Percentiles rank a stretch among this genome's conserved stretches.
phyloP scores from a whole-genome alignment of 1,140 invertebrate species.

The Paralvinella palmiformis region DNA sequence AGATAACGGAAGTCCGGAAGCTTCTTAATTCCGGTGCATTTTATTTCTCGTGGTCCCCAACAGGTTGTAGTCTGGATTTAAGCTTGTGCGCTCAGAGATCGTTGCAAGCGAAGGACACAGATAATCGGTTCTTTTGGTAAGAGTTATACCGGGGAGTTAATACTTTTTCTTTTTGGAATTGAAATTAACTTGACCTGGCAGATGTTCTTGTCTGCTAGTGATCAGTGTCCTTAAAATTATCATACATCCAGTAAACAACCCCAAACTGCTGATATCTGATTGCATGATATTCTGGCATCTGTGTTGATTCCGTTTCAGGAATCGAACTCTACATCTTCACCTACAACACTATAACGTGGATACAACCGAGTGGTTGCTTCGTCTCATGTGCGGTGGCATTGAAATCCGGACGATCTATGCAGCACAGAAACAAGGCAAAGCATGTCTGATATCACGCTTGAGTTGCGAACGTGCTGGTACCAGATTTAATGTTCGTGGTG shows the following conservation, averaged over 20 bases:
- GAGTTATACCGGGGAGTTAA: constrained; percentile 5
- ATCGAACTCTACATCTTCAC: constrained; percentile 88
- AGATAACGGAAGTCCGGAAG: constrained; percentile 75
- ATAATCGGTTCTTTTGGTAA: constrained; percentile 93
- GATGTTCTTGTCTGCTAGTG: no score
- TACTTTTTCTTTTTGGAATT: no score
- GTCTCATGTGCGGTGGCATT: constrained; percentile 91
- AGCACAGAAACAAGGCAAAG: constrained; percentile 83
- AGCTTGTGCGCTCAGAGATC: constrained; percentile 87
- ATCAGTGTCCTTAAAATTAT: no score
- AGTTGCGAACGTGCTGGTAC: constrained; percentile 77
- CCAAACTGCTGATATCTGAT: no score
- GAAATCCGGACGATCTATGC: constrained; percentile 95
- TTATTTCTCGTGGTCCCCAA: constrained; percentile 79
- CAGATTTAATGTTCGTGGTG: constrained; percentile 94
- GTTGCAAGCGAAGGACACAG: constrained; percentile 69
- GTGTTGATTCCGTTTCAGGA: constrained; percentile 56
- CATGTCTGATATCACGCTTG: constrained; percentile 86
- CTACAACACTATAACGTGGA: constrained; percentile 83
- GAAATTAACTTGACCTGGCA: no score
- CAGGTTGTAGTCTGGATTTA: constrained; percentile 65
- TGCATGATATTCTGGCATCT: no score
- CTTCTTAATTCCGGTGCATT: constrained; percentile 93
- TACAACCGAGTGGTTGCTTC: constrained; percentile 80
- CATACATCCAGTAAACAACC: no score